These are phyloP conservation scores for Ornithoptera alexandrae DNA, from an alignment of 2,888 invertebrate species.

Conservation along the genomic window DNA sequence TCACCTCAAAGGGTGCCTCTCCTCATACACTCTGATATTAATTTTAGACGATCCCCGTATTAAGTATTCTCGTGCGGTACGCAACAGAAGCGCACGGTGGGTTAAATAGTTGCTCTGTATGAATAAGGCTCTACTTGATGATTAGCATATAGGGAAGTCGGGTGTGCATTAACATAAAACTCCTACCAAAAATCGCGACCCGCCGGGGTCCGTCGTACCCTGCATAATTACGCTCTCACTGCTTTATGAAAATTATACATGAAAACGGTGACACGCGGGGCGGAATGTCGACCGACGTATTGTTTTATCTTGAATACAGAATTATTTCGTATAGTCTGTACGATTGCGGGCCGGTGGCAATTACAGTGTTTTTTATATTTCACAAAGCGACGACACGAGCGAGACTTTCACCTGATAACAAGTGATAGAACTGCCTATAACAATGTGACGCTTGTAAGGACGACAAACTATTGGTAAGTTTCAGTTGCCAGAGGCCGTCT, in stretches of 20 bases:
- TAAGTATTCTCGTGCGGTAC: conserved; percentile 39
- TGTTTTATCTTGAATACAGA: conserved; percentile 25
- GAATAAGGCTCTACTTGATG: conserved; percentile 52
- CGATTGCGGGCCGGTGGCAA: not conserved
- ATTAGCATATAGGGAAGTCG: conserved; percentile 62
- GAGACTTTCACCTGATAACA: no score
- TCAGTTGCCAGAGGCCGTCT: no score
- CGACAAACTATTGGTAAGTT: no score
- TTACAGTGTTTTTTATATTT: no score
- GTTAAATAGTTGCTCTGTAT: conserved; percentile 58
- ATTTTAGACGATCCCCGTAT: conserved; percentile 28
- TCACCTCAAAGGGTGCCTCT: conserved; percentile 4
- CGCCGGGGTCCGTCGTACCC: conserved; percentile 47
- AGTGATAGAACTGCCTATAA: no score
- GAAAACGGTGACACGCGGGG: conserved; percentile 51
- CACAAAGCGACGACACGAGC: no score
- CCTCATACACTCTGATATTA: conserved; percentile 18
- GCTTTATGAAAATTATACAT: conserved; percentile 67
- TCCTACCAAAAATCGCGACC: conserved; percentile 62
- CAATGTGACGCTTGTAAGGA: no score
- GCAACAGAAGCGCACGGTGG: conserved; percentile 39
- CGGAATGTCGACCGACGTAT: conserved; percentile 25
- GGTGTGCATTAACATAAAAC: conserved; percentile 66
- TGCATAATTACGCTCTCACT: conserved; percentile 55
- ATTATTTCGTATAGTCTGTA: not conserved